A percentile compares a stretch with the other conserved stretches of the same genome.
Conservation (phyloP, 2,797 vertebrate genomes). For the Antennarius maculatus region DNA sequence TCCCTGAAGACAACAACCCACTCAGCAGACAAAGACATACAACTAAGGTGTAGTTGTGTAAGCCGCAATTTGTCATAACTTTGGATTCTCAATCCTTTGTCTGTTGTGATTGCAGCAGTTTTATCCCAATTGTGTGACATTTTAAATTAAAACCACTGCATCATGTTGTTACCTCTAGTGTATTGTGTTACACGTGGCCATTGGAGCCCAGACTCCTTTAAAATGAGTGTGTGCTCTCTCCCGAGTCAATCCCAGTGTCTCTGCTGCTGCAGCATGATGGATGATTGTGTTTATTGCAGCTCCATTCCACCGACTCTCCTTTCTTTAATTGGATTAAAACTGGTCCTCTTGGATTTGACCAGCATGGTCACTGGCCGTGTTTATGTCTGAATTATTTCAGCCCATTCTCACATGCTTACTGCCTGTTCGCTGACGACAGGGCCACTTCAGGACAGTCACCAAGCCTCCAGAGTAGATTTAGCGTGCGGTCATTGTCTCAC, state of each 20-base stretch:
- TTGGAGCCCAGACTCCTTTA: constrained; percentile 31
- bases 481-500: constrained; percentile 45
- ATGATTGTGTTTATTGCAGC: constrained; percentile 59
- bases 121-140: constrained; percentile 2
- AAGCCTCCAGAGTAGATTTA: constrained; percentile 48
- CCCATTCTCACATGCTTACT: constrained; percentile 8
- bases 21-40: constrained; percentile 11
- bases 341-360: constrained; percentile 59
- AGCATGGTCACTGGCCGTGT: constrained; percentile 45
- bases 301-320: constrained; percentile 56
- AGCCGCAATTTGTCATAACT: constrained; percentile 9
- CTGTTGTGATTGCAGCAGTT: constrained; percentile 9
- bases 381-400: constrained; percentile 67
- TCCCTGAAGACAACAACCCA: constrained; percentile 21
- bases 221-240: constrained; percentile 36
- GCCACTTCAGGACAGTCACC: constrained; percentile 47
- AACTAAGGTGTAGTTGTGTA: neutral
- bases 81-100: constrained; percentile 1
- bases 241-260: constrained; percentile 40
- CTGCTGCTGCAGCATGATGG: constrained; percentile 64
- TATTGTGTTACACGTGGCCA: constrained; percentile 12
- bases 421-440: constrained; percentile 48
- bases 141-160: constrained; percentile 8
- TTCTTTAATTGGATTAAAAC: constrained; percentile 77
- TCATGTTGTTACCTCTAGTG: constrained; percentile 16